These are phyloP conservation scores for Pangasianodon hypophthalmus DNA, from an alignment of 2,113 vertebrate species.

Conservation along the genomic window DNA sequence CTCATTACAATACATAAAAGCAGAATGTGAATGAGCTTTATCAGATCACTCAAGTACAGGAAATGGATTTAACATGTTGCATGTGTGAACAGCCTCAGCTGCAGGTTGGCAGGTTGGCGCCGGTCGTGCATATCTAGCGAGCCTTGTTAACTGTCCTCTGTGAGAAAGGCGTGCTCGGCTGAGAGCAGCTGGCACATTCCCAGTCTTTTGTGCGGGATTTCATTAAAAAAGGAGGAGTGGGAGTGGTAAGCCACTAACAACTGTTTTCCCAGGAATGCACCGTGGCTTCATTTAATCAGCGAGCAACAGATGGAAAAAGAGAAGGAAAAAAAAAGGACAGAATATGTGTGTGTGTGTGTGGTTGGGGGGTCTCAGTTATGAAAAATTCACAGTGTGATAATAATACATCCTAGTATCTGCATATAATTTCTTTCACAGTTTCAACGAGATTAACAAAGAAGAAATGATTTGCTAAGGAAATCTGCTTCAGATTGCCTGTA, in stretches of 20 bases:
- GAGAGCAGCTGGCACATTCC: constrained; percentile 19
- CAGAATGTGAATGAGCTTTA: not conserved
- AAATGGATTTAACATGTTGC: not conserved
- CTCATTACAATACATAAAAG: not conserved
- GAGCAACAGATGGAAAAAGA: constrained; percentile 13
- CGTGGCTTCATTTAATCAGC: constrained; percentile 5
- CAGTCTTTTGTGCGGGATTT: constrained; percentile 25
- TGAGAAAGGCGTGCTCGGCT: not conserved
- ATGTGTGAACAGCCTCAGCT: not conserved
- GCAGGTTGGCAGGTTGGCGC: constrained; percentile 7
- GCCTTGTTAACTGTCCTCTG: constrained; percentile 20
- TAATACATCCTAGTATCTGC: not conserved
- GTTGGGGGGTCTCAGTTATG: not conserved
- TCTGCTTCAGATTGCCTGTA: not conserved
- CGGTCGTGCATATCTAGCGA: not conserved
- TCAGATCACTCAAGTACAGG: not conserved
- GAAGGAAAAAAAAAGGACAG: not conserved
- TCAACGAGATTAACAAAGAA: not conserved
- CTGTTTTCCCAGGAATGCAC: not conserved
- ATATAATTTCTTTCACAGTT: not conserved
- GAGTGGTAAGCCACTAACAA: constrained; percentile 4
- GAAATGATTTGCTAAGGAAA: not conserved
- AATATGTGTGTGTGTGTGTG: not conserved
- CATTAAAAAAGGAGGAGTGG: constrained; percentile 13
- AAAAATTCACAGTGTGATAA: not conserved